Percentiles rank a stretch among this genome's conserved stretches.
These are phyloP conservation scores for Nyctibius bracteatus DNA, from an alignment of 2,113 vertebrate genomes.

Conservation along the genomic window DNA sequence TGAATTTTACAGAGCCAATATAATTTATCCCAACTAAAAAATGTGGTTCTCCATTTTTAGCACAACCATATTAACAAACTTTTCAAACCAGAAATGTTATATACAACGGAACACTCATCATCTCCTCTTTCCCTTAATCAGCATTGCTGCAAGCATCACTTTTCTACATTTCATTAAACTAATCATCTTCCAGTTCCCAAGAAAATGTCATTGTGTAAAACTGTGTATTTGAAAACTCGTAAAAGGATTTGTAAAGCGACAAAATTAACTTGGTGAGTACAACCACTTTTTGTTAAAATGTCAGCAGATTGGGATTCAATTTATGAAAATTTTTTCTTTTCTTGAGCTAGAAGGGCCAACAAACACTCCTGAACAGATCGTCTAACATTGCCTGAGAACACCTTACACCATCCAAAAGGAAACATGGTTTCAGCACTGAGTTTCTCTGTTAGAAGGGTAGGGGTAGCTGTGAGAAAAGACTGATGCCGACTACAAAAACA, in stretches of 20 bases:
- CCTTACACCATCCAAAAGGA: not conserved
- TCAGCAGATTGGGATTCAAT: not conserved
- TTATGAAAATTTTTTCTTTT: not conserved
- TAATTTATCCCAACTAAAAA: not conserved
- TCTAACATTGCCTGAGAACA: not conserved
- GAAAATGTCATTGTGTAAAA: not conserved
- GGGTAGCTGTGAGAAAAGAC: not conserved
- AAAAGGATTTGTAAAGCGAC: not conserved
- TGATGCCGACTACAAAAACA: not conserved
- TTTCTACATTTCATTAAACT: not conserved
- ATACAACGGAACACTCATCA: not conserved
- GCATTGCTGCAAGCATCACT: not conserved
- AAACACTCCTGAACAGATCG: not conserved
- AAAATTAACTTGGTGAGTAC: not conserved
- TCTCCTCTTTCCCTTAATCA: not conserved
- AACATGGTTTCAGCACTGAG: accelerated
- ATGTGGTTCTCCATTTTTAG: not conserved
- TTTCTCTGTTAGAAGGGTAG: not conserved
- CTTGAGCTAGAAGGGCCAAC: not conserved
- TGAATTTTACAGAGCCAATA: not conserved
- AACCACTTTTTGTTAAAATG: not conserved
- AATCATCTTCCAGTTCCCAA: not conserved
- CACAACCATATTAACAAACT: not conserved
- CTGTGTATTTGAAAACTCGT: not conserved
- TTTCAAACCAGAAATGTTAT: not conserved